A percentile compares a stretch with the other conserved stretches of the same genome.
Conservation (phyloP, 2,797 vertebrate genomes). For the Australoheros facetus region DNA sequence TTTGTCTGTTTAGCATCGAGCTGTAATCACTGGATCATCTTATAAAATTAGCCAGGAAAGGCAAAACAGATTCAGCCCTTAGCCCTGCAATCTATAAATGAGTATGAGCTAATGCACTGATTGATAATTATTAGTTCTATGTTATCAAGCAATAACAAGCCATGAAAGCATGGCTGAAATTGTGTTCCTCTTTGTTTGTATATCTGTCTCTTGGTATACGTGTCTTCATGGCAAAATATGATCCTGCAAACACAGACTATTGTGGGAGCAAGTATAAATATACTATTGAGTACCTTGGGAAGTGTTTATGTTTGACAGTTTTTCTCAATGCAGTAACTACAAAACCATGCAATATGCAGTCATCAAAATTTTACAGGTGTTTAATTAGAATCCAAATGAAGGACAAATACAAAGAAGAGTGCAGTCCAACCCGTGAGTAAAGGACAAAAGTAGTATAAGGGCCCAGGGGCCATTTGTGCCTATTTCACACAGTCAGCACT, state of each 20-base stretch:
- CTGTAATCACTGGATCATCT: not conserved
- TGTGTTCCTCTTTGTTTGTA: not conserved
- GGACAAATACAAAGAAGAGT: not conserved
- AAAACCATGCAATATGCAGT: not conserved
- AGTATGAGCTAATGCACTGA: not conserved
- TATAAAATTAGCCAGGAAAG: not conserved
- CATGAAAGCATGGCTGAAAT: not conserved
- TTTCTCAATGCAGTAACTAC: not conserved
- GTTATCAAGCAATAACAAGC: not conserved
- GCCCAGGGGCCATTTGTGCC: constrained; percentile 1
- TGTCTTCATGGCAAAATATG: not conserved
- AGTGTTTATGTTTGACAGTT: not conserved
- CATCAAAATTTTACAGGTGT: not conserved
- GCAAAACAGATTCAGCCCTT: not conserved
- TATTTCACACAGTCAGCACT: not conserved
- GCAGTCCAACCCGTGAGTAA: not conserved
- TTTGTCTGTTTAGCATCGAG: not conserved
- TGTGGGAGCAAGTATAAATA: not conserved
- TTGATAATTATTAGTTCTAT: not conserved
- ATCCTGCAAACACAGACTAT: not conserved
- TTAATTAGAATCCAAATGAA: not conserved
- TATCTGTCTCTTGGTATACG: not conserved
- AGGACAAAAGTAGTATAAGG: not conserved
- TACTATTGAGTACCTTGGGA: not conserved
- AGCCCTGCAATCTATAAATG: not conserved